A percentile compares a stretch with the other conserved stretches of the same genome.
Conservation (phyloP, 1,140 invertebrate genomes). For the Melitaea cinxia region DNA sequence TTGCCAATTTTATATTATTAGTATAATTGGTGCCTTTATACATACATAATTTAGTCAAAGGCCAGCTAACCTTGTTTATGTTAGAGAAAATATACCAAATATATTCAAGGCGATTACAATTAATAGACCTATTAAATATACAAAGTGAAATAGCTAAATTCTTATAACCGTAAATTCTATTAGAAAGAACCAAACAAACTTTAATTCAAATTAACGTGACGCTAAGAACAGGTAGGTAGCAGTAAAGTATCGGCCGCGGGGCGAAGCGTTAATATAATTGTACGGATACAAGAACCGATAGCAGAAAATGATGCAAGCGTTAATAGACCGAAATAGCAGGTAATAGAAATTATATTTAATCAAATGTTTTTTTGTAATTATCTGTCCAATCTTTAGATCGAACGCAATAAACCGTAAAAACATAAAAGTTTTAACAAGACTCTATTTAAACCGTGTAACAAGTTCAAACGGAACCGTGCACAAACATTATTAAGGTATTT, state of each 20-base stretch:
- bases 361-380: not conserved
- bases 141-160: not conserved
- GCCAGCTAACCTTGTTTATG: too few species aligned
- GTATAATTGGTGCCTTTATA: too few species aligned
- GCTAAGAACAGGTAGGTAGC: conserved; percentile 4
- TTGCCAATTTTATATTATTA: too few species aligned
- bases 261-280: conserved; percentile 17
- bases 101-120: not conserved
- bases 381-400: not conserved
- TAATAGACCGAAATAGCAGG: not conserved
- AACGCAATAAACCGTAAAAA: conserved; percentile 4
- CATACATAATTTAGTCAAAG: too few species aligned
- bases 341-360: conserved; percentile 7
- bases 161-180: not conserved
- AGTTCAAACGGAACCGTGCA: conserved; percentile 1
- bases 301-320: not conserved
- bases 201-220: conserved; percentile 9
- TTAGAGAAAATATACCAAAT: too few species aligned
- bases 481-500: conserved; percentile 5
- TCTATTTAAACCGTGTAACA: not conserved
- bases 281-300: not conserved
- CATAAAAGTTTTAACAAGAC: conserved; percentile 13
- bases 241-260: conserved; percentile 11
- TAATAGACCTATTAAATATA: not conserved
- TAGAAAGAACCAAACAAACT: not conserved